Evolutionary conservation across 2,797 vertebrate genomes (phyloP), one percentile per base, ranked within the genome.

Genomic region (Syngnathus rostellatus): DNA sequence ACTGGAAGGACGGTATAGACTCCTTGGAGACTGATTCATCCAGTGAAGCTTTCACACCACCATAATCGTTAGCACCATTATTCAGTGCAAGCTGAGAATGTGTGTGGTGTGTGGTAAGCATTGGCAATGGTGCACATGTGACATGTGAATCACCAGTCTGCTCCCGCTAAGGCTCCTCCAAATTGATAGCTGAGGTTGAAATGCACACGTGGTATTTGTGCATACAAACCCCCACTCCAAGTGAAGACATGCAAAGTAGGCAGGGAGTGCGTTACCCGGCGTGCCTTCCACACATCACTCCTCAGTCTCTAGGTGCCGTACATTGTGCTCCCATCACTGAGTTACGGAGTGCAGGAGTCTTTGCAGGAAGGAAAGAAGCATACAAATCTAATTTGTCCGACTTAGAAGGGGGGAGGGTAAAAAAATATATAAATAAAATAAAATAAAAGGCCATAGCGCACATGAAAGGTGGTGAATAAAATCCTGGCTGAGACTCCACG

Each of bases 311-410:
- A 77, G 72, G 74, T 85, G 84, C 76, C 82, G 74, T 72, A 81
- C 80, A 71, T 69, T 67, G 72, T 72, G 68, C 74, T 69, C 77
- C 85, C 87, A 81, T 82, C 83, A 70, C 74, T 72, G 81, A 83
- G 83, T 78, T 82, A 80, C 76, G 81, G 82, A 76, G 67, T 82
- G 77, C 84, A 80, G 82, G 82, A 80, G 72, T 83, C 77, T 79
- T 86, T 75, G 68, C 67, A 61, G 41, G 60, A 16, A 62, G 69
- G 83, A 80, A 83, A 79, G 68, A 78, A 78, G 86, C 79, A 62
- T 90, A 81, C 76, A 85, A 91, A 90, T 88, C 86, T 80, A 79
- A 87, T 89, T 90, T 87, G 62, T 80, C 73, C 80, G 81, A 84
- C 78, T 85, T 85, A 80, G 68, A n/a, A 51, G 50, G 46, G 66